Percentiles rank a stretch among this genome's conserved stretches.
phyloP scores from a whole-genome alignment of 2,113 vertebrate genomes.

The Peromyscus maniculatus region DNA sequence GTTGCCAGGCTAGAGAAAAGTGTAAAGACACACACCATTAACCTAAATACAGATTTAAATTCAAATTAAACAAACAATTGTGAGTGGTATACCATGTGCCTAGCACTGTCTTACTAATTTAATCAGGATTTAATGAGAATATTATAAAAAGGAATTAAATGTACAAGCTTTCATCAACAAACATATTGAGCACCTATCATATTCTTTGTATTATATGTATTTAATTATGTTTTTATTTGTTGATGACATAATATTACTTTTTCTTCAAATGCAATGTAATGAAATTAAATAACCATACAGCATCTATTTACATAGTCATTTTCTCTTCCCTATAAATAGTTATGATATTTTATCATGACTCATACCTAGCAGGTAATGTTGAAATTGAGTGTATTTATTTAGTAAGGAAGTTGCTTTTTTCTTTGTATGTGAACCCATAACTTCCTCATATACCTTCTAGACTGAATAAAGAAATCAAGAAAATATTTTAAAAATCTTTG shows the following conservation, averaged over 20 bases:
- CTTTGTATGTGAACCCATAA: neutral
- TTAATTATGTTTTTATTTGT: neutral
- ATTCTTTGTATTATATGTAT: neutral
- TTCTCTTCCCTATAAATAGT: neutral
- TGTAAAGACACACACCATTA: conserved; percentile 46
- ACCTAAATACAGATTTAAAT: conserved; percentile 61
- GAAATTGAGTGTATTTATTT: neutral
- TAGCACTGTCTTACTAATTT: neutral
- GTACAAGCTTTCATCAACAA: neutral
- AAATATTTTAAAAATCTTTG: neutral
- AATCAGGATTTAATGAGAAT: conserved; percentile 26
- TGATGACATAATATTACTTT: neutral
- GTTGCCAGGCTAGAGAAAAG: conserved; percentile 8
- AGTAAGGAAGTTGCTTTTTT: neutral
- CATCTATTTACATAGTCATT: neutral
- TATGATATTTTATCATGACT: neutral
- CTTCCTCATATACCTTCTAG: neutral
- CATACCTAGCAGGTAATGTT: neutral
- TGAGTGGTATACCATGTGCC: neutral
- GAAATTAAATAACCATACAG: neutral
- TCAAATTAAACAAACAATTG: conserved; percentile 50
- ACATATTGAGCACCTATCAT: neutral
- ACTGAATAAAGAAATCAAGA: neutral
- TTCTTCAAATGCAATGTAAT: neutral
- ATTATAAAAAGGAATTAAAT: conserved; percentile 20